Base-by-base conservation (phyloP, 2,113 vertebrate genomes). In the Psittacus erithacus region DNA sequence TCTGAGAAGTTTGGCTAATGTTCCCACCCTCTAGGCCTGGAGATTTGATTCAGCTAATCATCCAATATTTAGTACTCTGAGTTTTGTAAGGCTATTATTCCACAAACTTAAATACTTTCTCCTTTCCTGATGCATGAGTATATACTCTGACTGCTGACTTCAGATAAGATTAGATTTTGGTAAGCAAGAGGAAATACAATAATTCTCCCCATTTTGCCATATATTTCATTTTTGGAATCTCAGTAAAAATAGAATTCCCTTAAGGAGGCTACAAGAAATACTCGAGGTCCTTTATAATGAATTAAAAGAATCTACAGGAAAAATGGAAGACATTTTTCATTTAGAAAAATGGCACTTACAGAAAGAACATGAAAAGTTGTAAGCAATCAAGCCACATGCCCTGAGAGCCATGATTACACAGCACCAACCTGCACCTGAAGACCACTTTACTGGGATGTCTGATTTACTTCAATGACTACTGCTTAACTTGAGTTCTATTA, bases 71-170 rank as follows among this genome's bases (percentile, higher is more conserved):
- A 93, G 12, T 46, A 76, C 41, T 31, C 39, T 59, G 27, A 82
- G 84, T 84, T 87, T 90, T 91, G 91, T 28, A 92, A 79, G 50
- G 67, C 63, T 89, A 46, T 91, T 93, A 65, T 88, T 89, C 70
- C 41, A 82, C 59, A 39, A 80, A 71, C 43, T 60, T 55, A 38
- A 75, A 65, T 46, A 60, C 23, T 77, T 95, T 90, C 73, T 92
- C n/a, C 46, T 86, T 93, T 57, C 1, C 2, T 71, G 31, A 47
- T 71, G 28, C 67, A 78, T 70, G 78, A 84, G 63, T 41, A 43
- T 59, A 38, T 59, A 38, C 10, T 43, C 62, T 59, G 43, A 63
- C 68, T 53, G 57, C 14, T 38, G 55, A 83, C 83, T 87, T 95
- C 65, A 75, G 59, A 50, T 27, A 86, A 86, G 69, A 59, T 78